Conservation (phyloP, 2,113 vertebrate species). For the Phaetusa simplex region DNA sequence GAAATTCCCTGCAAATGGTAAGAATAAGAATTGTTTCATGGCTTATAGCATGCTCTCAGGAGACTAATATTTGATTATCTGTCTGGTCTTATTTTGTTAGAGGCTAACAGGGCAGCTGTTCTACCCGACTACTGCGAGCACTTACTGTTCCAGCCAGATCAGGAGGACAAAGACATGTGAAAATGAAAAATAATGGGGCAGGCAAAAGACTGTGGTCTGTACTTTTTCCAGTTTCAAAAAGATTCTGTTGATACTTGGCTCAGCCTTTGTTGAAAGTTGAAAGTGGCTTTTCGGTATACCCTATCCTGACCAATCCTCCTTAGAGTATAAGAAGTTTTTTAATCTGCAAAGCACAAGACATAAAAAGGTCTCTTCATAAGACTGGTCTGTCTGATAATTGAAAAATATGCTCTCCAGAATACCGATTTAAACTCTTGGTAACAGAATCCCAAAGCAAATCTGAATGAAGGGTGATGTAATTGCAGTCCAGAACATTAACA, state of each 20-base stretch:
- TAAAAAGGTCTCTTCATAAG: conserved; percentile 12
- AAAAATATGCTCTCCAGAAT: conserved; percentile 14
- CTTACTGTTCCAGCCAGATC: conserved; percentile 54
- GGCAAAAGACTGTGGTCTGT: conserved; percentile 9
- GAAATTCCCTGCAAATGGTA: background rate
- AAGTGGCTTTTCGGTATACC: conserved; percentile 17
- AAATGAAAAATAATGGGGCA: conserved; percentile 58
- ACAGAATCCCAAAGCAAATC: background rate
- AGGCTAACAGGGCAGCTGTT: conserved; percentile 32
- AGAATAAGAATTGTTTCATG: background rate
- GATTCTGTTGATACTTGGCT: background rate
- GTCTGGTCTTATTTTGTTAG: conserved; percentile 22
- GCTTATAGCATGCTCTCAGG: background rate
- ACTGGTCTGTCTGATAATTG: background rate
- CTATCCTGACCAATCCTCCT: background rate
- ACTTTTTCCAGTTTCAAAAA: conserved; percentile 36
- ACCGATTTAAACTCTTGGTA: background rate
- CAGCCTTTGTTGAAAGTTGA: conserved; percentile 34
- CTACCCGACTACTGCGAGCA: background rate
- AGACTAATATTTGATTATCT: conserved; percentile 33
- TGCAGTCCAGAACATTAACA: background rate
- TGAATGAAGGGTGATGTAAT: background rate
- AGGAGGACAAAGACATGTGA: conserved; percentile 49
- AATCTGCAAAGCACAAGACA: conserved; percentile 17
- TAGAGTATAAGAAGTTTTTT: conserved; percentile 11